Evolutionary conservation across 2,113 vertebrate genomes (phyloP).

Genomic region (Rhynchomys soricoides): DNA sequence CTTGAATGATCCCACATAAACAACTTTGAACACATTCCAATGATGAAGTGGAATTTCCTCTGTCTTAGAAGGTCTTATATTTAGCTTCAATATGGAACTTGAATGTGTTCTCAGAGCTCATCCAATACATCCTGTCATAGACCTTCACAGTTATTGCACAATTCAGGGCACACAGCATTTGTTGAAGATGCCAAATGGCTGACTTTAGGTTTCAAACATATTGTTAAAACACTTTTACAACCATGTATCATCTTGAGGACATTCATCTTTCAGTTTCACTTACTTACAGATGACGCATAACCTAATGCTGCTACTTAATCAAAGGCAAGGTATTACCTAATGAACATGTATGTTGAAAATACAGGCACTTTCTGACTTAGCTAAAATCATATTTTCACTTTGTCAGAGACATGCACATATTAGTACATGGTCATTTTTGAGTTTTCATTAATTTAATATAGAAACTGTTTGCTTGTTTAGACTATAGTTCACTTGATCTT

Average conservation of each 20-base stretch:
- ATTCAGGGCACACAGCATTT: constrained; percentile 57
- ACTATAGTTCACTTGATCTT: background rate
- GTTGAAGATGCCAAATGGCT: constrained; percentile 3
- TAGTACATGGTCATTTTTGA: background rate
- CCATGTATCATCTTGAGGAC: constrained; percentile 43
- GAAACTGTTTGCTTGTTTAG: background rate
- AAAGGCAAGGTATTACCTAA: background rate
- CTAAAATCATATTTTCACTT: constrained; percentile 3
- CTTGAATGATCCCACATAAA: background rate
- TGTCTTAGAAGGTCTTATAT: background rate
- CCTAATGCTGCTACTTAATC: constrained; percentile 34
- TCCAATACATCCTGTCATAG: background rate
- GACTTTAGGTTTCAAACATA: constrained; percentile 52
- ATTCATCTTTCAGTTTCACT: constrained; percentile 45
- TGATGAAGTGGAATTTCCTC: background rate
- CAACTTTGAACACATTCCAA: background rate
- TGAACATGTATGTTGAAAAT: background rate
- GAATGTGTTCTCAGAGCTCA: background rate
- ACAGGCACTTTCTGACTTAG: constrained; percentile 2
- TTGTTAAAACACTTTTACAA: constrained; percentile 62
- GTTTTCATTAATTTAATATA: background rate
- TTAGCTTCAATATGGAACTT: background rate
- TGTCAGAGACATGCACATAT: background rate
- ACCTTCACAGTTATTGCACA: constrained; percentile 38
- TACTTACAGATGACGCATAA: constrained; percentile 43